Conservation (phyloP, 2,113 vertebrate species). For the Eretmochelys imbricata region DNA sequence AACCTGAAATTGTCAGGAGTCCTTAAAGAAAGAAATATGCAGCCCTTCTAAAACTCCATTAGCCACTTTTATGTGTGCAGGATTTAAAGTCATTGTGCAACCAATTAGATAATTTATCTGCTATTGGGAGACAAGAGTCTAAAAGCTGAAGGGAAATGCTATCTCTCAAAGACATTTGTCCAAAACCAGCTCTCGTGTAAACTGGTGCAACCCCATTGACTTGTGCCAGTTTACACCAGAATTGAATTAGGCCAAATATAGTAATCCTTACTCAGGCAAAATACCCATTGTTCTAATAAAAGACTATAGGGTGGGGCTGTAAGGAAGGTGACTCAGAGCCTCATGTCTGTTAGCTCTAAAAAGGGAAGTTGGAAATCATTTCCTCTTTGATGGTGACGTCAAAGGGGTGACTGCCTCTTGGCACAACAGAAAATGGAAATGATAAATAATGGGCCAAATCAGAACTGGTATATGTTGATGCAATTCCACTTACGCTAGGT, state of each 20-base stretch:
- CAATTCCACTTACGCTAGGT: not conserved
- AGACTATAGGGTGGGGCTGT: not conserved
- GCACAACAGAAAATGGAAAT: not conserved
- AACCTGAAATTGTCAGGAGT: not conserved
- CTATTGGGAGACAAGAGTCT: conserved; percentile 47
- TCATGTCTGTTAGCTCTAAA: not conserved
- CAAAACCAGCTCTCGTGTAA: not conserved
- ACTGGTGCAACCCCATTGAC: conserved; percentile 20
- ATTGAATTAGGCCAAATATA: conserved; percentile 3
- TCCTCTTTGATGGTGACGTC: conserved; percentile 33
- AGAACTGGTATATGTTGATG: not conserved
- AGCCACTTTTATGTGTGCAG: conserved; percentile 38
- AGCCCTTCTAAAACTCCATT: conserved; percentile 47
- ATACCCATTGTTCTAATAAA: not conserved
- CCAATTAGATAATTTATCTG: conserved; percentile 57
- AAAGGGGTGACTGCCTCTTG: not conserved
- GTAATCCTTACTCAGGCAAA: conserved; percentile 7
- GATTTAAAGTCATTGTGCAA: conserved; percentile 73
- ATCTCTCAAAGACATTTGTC: conserved; percentile 22
- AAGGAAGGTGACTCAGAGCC: not conserved
- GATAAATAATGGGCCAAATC: not conserved
- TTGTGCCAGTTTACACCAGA: conserved; percentile 2
- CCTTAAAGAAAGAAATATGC: not conserved
- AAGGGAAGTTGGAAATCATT: not conserved
- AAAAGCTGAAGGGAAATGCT: conserved; percentile 57